Evolutionary conservation across 1,140 invertebrate genomes (phyloP).

Genomic region (Microplitis mediator): DNA sequence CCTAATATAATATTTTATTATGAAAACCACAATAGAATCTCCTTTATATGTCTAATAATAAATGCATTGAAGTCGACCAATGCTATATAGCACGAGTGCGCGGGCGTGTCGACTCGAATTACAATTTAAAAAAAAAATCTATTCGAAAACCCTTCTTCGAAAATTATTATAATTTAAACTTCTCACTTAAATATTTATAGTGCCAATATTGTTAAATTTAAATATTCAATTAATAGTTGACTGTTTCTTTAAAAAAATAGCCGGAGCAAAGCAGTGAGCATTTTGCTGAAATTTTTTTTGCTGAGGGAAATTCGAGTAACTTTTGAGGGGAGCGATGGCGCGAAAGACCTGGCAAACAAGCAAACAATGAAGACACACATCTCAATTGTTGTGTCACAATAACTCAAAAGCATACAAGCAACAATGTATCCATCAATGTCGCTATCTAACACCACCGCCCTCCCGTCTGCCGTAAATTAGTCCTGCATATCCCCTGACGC

Average conservation of each 20-base stretch:
- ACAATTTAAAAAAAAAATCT: conserved; percentile 2
- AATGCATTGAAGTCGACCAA: conserved; percentile 19
- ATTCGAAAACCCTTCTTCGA: not conserved
- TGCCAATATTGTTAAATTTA: too few species aligned
- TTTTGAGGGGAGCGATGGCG: conserved; percentile 7
- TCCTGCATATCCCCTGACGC: conserved; percentile 31
- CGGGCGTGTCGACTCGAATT: conserved; percentile 25
- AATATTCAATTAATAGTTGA: too few species aligned
- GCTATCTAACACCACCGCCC: conserved; percentile 32
- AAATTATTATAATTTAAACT: not conserved
- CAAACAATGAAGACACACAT: conserved; percentile 37
- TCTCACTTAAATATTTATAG: too few species aligned
- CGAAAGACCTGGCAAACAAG: conserved; percentile 35
- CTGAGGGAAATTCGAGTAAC: conserved; percentile 15
- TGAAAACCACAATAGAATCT: not conserved
- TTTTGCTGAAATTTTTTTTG: too few species aligned
- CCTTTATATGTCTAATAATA: conserved; percentile 27
- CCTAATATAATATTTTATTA: not conserved
- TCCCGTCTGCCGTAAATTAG: conserved; percentile 34
- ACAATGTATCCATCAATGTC: conserved; percentile 42
- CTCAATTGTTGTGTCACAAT: conserved; percentile 41
- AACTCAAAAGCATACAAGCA: conserved; percentile 27
- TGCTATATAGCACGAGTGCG: not conserved
- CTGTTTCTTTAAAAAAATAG: too few species aligned
- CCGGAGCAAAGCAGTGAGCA: too few species aligned